Evolutionary conservation across 2,113 vertebrate species (phyloP), one percentile per base, ranked within the genome.

Genomic region (Thryonomys swinderianus): DNA sequence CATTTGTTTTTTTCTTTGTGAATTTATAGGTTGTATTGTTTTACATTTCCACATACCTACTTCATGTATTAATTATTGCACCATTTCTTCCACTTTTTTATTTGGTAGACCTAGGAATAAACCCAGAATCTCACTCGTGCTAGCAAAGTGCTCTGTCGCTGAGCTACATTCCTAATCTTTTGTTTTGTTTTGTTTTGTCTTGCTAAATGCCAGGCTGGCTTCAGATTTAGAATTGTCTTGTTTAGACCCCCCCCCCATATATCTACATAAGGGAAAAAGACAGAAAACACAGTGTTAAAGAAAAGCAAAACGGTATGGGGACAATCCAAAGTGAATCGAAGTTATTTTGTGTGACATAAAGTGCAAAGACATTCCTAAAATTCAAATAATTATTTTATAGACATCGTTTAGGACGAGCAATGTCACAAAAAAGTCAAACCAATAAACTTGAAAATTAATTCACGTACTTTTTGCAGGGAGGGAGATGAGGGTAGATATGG

Each of bases 371-470:
- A 25, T 93, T 82, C 10, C 59, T 89, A 89, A 95, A 85, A 93
- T 61, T 69, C 66, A 85, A 25, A 61, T n/a, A 90, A 64, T 48
- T 82, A n/a, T 78, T 53, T 79, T 11, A 66, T 21, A 78, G 81
- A 67, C 34, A 55, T 76, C 48, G 76, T 14, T 20, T 91, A 82
- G 66, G 42, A 94, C 92, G 32, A 88, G 30, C 12, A 88, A 76
- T 7, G 53, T 59, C 30, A 69, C 69, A 7, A 94, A 42, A 14
- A 93, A 88, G 30, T 59, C 20, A 80, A 92, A 42, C 27, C 7
- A 94, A 71, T 64, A 64, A 10, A 42, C 13, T 81, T 87, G 71
- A 90, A 95, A 90, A 90, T 84, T 76, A 88, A 79, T 62, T 14
- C 2, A 42, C 20, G 55, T 42, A 20, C 40, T 42, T 25, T 73